Evolutionary conservation across 2,797 vertebrate species (phyloP).

Genomic region (Etheostoma nigrum): DNA sequence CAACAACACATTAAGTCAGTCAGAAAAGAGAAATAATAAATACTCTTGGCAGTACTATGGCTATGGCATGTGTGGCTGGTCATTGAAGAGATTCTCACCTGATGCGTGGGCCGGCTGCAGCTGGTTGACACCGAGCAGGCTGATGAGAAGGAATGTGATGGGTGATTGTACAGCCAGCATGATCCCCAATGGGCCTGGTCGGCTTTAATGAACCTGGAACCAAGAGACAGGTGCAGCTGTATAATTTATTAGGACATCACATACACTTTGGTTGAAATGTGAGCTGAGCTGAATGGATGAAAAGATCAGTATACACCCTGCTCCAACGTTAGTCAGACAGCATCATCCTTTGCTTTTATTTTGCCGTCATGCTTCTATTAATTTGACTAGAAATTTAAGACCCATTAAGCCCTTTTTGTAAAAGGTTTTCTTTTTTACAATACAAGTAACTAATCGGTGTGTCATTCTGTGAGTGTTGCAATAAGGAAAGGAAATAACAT

Average conservation of each 20-base stretch:
- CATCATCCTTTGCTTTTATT: neutral
- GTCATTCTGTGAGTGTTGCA: neutral
- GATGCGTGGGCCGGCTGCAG: slow-evolving; percentile 54
- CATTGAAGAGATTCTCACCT: slow-evolving; percentile 63
- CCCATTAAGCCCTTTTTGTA: neutral
- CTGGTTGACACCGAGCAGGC: slow-evolving; percentile 61
- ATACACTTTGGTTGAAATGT: neutral
- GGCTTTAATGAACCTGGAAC: slow-evolving; percentile 51
- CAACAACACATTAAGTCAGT: neutral
- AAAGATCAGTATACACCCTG: neutral
- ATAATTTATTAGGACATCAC: neutral
- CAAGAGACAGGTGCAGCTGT: slow-evolving; percentile 23
- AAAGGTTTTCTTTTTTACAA: neutral
- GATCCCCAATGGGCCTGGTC: slow-evolving; percentile 29
- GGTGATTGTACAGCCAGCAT: slow-evolving; percentile 59
- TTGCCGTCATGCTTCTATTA: neutral
- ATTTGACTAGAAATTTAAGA: neutral
- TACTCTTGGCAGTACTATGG: neutral
- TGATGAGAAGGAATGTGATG: slow-evolving; percentile 53
- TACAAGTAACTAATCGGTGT: neutral
- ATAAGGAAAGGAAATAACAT: neutral
- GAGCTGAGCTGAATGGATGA: neutral
- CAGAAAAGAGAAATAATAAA: neutral
- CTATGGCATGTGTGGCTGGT: neutral
- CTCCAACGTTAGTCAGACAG: neutral